Base-by-base conservation (phyloP, 2,888 invertebrate species). In the Eupithecia tripunctaria region DNA sequence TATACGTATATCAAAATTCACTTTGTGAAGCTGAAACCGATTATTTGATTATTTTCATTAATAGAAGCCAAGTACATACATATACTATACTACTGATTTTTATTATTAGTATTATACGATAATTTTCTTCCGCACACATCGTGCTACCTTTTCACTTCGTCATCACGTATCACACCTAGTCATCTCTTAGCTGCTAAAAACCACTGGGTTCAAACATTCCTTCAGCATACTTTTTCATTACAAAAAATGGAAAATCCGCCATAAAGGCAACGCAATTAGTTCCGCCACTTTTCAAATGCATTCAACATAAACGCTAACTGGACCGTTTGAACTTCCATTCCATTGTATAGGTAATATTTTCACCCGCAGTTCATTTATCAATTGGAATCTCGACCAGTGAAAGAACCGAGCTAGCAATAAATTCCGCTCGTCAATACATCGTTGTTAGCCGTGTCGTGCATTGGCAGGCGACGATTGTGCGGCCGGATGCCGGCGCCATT, bases 401-500 rank as follows among this genome's bases (percentile, higher is more conserved):
- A 69, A 78, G 73, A 74, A 71, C 66, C 38, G 64, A 73, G 68
- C 65, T 56, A 69, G 70, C 68, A 66, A 74, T 78, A 78, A 76
- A 79, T 80, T 78, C 62, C 27, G 56, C 63, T 73, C 76, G 76
- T 80, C 77, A 76, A 79, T 75, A 70, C 65, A 75, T 68, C 70
- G 73, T 72, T 75, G 75, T 75, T 74, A 78, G 74, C 67, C 66
- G 71, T 70, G 75, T 75, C 75, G 76, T 75, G 71, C 76, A 80
- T 79, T 79, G 80, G 76, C 77, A 74, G 78, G 80, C 79, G 74
- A 77, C 87, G 87, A 90, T 90, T 90, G 90, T 89, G 90, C 82
- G 91, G 89, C 89, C 91, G 91, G 92, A 92, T 82, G 88, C 89
- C 82, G 82, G 84, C 78, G 87, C 89, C 90, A 89, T 91, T 91